phyloP scores from a whole-genome alignment of 2,797 vertebrate genomes.

The Naso thynnoides region DNA sequence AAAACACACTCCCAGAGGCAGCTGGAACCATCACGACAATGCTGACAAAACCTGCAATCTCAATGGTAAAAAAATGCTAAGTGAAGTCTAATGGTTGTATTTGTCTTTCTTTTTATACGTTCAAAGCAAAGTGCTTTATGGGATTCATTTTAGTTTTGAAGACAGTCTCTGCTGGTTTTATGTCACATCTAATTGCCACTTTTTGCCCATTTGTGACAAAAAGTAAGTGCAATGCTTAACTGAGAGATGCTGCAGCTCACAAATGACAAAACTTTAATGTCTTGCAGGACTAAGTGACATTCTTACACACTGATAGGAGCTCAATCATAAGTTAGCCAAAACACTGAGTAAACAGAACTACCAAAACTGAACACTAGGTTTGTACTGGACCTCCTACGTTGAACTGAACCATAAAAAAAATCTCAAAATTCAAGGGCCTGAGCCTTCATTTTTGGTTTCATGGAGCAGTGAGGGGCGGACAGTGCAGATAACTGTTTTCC shows the following conservation, averaged over 20 bases:
- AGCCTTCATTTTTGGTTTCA: background rate
- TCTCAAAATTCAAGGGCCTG: too few relatives aligned
- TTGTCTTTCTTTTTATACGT: slow-evolving; percentile 19
- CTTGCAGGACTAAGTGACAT: slow-evolving; percentile 3
- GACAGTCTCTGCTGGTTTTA: background rate
- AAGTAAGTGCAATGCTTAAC: background rate
- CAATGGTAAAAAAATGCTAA: slow-evolving; percentile 21
- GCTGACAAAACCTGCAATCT: slow-evolving; percentile 13
- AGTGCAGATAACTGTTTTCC: slow-evolving; percentile 15
- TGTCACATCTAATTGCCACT: background rate
- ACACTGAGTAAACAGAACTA: slow-evolving; percentile 3
- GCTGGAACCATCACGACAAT: background rate
- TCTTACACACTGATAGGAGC: background rate
- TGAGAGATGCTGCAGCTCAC: background rate
- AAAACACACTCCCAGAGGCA: slow-evolving; percentile 1
- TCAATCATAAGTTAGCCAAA: background rate
- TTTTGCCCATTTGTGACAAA: background rate
- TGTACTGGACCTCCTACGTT: too few relatives aligned
- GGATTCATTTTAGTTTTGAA: slow-evolving; percentile 14
- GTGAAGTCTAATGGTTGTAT: slow-evolving; percentile 5
- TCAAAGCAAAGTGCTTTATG: background rate
- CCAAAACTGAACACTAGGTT: background rate
- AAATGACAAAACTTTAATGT: slow-evolving; percentile 5
- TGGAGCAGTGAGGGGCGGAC: background rate
- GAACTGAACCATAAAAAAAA: too few relatives aligned